Base-by-base conservation (phyloP, 1,140 invertebrate genomes). In the Nephotettix cincticeps region DNA sequence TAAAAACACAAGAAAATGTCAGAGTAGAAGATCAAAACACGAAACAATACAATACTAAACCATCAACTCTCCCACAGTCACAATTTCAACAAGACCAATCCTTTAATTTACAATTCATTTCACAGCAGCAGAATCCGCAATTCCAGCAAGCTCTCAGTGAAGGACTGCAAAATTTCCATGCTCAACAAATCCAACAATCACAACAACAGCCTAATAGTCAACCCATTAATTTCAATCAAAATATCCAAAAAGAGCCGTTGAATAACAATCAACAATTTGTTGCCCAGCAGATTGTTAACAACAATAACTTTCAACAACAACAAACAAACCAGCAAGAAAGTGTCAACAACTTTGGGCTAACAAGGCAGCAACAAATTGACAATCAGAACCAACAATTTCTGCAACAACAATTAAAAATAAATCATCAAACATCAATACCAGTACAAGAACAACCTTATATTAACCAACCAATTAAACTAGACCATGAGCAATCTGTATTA, bases 401-500 rank as follows among this genome's bases (percentile, higher is more conserved):
- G 30, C 43, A 69, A 21, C 32, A 69, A 69, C 43, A 69, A n/a
- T 58, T 56, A 17, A n/a, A 51, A 58, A 17, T 30, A 30, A 69
- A 56, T 14, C 47, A 51, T 30, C 47, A 36, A 58, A 13, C 27
- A 23, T 21, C 29, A 11, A 19, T 19, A 28, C n/a, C 47, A 45
- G 29, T 17, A 27, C 25, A 28, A 27, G 32, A 69, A 51, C 36
- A 54, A n/a, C 66, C 36, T 36, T 54, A 68, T n/a, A 25, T 51
- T 13, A 45, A 68, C 28, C 43, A 68, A 43, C 43, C 66, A 23
- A 28, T 47, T 45, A 28, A 45, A 51, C 25, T 47, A n/a, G 40
- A 68, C 28, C 28, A 14, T 25, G 13, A 25, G 14, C 78, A 83
- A 69, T 73, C 81, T 2, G 4, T 9, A 4, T 6, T 21, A 6